Percentiles rank a stretch among this genome's conserved stretches.
These are phyloP conservation scores for Pemphredon lugubris DNA, from an alignment of 2,888 invertebrate genomes.

Conservation along the genomic window DNA sequence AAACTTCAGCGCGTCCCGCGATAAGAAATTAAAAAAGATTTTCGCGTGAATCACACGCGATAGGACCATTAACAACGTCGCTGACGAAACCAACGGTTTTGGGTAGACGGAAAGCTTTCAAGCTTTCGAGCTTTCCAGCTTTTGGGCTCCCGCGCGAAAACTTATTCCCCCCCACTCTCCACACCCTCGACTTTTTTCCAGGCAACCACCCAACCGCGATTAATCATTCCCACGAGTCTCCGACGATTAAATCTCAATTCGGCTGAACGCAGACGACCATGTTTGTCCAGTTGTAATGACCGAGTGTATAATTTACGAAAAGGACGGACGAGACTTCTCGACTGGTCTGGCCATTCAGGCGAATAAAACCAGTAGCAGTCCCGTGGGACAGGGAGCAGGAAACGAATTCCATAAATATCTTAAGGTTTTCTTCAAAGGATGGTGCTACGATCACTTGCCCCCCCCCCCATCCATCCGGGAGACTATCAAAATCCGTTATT, in stretches of 20 bases:
- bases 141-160: no score
- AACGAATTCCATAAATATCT: constrained; percentile 58
- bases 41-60: constrained; percentile 4
- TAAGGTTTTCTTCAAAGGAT: constrained; percentile 38
- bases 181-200: no score
- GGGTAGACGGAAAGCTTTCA: not conserved
- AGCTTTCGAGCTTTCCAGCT: no score
- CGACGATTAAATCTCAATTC: constrained; percentile 47
- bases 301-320: constrained; percentile 63
- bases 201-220: no score
- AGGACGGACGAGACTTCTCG: constrained; percentile 31
- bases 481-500: constrained; percentile 46
- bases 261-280: constrained; percentile 10
- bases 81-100: not conserved
- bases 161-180: no score
- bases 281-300: constrained; percentile 58
- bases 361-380: constrained; percentile 41
- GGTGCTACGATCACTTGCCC: constrained; percentile 39
- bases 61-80: constrained; percentile 6
- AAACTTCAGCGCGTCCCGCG: not conserved
- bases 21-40: not conserved
- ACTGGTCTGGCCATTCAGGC: constrained; percentile 41
- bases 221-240: constrained; percentile 27
- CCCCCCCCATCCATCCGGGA: constrained; percentile 10
- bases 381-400: constrained; percentile 33